Evolutionary conservation across 2,797 vertebrate genomes (phyloP).

Genomic region (Botia kubotai): DNA sequence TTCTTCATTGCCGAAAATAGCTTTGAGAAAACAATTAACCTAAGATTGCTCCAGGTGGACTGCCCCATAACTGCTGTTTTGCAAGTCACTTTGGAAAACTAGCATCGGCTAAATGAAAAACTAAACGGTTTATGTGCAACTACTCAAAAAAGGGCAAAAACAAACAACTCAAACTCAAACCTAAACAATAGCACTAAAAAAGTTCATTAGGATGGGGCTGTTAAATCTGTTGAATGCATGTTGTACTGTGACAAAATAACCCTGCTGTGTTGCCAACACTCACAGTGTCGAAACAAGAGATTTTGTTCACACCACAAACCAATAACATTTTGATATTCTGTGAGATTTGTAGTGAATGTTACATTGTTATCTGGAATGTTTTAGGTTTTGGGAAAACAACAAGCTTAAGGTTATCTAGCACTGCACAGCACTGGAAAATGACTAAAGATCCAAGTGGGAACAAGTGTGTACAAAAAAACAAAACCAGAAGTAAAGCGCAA

Average conservation of each 20-base stretch:
- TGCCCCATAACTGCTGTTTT: background rate
- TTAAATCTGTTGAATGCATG: background rate
- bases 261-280: background rate
- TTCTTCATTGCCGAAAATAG: background rate
- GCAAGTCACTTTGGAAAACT: background rate
- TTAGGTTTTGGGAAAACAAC: background rate
- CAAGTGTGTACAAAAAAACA: background rate
- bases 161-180: background rate
- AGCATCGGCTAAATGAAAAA: constrained; percentile 8
- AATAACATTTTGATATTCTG: background rate
- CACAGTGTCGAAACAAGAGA: background rate
- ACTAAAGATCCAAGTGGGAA: background rate
- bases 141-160: background rate
- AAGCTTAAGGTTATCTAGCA: background rate
- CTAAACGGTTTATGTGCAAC: background rate
- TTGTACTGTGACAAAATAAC: background rate
- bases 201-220: background rate
- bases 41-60: constrained; percentile 4
- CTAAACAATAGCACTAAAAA: background rate
- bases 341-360: background rate
- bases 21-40: constrained; percentile 20
- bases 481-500: background rate
- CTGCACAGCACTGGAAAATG: background rate
- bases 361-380: background rate
- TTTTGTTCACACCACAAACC: background rate